Evolutionary conservation across 2,797 vertebrate genomes (phyloP), one percentile per base, ranked within the genome.

Genomic region (Pseudocheirus occidentalis): DNA sequence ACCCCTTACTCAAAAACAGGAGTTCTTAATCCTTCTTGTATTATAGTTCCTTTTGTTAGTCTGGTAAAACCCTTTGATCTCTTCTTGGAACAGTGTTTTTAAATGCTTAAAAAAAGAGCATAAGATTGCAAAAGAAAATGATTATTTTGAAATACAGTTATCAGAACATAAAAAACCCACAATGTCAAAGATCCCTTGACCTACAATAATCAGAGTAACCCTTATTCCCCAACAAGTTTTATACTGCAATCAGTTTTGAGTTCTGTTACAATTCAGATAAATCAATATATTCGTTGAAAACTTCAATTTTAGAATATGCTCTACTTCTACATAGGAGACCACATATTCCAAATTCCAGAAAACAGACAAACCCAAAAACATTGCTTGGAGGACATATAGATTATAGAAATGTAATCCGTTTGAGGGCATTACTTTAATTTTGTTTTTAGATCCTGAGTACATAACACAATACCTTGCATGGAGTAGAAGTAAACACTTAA

Each of bases 151-250:
- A 46, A 81, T 81, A 27, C 21, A 87, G 3, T 24, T 81, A 87
- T 27, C 4, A 87, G 21, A 87, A 24, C 21, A 27, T 46, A 81
- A 73, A 87, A 73, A 66, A 9, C 2, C 1, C n/a, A 73, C 16
- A 40, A 40, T 18, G 66, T 73, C 18, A 73, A 62, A 73, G 18
- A 40, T 46, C 40, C 40, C 18, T n/a, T 40, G 66, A 81, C 13
- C 18, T 46, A 87, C 10, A 54, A 54, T 4, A 46, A 81, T 46
- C 40, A 81, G 46, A 81, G 21, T 21, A 46, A 21, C 31, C n/a
- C n/a, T 18, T 46, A 27, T 92, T 95, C 89, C 62, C 34, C 91
- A 92, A 95, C 11, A 89, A 90, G 1, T 89, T 52, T 94, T 18
- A 91, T 46, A 7, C 9, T 34, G 12, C 4, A 90, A 73, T 50